These are phyloP conservation scores for Epizoanthus rinbou DNA, from an alignment of 92 coral and sea anemone genomes.

Conservation along the genomic window DNA sequence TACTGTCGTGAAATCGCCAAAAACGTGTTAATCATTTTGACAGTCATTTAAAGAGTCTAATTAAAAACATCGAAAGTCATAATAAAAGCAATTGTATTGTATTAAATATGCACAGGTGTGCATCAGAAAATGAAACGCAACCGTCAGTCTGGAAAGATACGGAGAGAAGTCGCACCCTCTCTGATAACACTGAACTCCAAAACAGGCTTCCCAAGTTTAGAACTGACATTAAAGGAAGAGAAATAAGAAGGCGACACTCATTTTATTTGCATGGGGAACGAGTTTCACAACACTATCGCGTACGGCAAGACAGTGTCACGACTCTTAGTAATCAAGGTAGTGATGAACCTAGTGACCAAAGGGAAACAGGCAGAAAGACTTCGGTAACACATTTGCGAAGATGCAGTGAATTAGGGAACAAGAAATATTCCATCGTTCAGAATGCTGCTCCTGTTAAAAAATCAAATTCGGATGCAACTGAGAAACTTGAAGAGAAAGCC, in stretches of 20 bases:
- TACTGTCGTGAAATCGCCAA: no score
- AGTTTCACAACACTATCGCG: background rate
- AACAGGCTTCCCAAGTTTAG: conserved; percentile 8
- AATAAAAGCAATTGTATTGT: background rate
- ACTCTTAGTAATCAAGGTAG: background rate
- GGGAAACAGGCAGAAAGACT: background rate
- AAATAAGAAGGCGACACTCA: conserved; percentile 10
- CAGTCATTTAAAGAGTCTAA: background rate
- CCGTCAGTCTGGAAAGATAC: background rate
- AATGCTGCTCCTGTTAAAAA: background rate
- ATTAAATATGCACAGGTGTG: conserved; percentile 2
- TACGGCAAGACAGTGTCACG: background rate
- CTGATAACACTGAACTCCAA: conserved; percentile 15
- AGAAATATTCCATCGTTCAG: background rate
- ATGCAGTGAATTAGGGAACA: no score
- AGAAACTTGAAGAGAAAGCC: background rate
- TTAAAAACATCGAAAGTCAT: background rate
- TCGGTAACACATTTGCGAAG: background rate
- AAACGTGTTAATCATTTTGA: no score
- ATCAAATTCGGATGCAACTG: background rate
- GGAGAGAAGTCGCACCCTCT: conserved; percentile 2
- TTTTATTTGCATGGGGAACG: conserved; percentile 9
- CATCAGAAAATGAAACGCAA: background rate
- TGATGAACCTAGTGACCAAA: background rate
- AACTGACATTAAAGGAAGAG: background rate